Base-by-base conservation (phyloP, 2,797 vertebrate genomes). In the Propithecus perrieri region DNA sequence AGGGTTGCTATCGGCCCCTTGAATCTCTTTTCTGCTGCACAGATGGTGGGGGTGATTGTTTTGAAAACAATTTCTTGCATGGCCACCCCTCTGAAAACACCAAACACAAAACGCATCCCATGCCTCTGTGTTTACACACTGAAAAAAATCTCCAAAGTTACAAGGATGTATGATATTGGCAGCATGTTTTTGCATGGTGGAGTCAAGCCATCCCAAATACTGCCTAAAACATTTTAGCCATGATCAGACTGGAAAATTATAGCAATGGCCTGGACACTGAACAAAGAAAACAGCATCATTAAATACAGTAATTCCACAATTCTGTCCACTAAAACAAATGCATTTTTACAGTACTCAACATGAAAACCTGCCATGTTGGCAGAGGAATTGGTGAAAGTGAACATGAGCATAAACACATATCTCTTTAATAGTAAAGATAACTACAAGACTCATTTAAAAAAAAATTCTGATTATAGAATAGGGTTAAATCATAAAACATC, bases 251-350 rank as follows among this genome's bases (percentile, higher is more conserved):
- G 85, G 92, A 96, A 98, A 96, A 96, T 85, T 81, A 35, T 41
- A 81, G 55, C 96, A 90, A 96, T 50, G 24, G 6, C 0, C 38
- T 98, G 86, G 71, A 95, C 14, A 59, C 3, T 0, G 26, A 97
- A 96, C 84, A 97, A 94, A 97, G 38, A 59, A 97, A 98, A 96
- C 3, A 97, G 71, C 71, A 94, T 94, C 92, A 94, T 96, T 98
- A 95, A 97, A 89, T 41, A 71, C 2, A 80, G 15, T 72, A 89
- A 96, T 94, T 63, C 6, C 90, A 50, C 95, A 91, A 95, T 94
- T 4, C 81, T 71, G 81, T 95, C 85, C 81, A 65, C 38, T 94
- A 95, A 96, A 97, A 97, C 63, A 95, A 98, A 96, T 61, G 69
- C n/a, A 94, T 85, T 95, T 94, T 97, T 96, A 97, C 86, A n/a